Percentiles rank a stretch among this genome's conserved stretches.
Evolutionary conservation across 2,113 vertebrate species (phyloP).

Genomic region (Vulpes vulpes): DNA sequence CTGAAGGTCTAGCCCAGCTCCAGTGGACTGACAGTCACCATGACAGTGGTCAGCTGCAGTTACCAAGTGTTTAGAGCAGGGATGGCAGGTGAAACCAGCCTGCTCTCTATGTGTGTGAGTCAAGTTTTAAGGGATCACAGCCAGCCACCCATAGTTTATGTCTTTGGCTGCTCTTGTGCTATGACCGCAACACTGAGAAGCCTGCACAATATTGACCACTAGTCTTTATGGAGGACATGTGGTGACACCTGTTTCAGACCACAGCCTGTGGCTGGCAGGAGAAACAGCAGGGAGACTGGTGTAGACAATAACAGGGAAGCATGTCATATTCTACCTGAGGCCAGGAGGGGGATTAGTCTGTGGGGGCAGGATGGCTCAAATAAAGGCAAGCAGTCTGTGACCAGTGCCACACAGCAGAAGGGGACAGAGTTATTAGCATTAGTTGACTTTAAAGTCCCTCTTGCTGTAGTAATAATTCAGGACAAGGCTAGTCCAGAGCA

Average conservation of each 20-base stretch:
- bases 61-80: not conserved
- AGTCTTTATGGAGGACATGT: not conserved
- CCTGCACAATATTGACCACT: not conserved
- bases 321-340: not conserved
- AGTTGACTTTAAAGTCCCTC: not conserved
- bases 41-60: not conserved
- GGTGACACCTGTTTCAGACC: not conserved
- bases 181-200: not conserved
- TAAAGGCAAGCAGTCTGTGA: not conserved
- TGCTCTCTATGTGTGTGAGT: not conserved
- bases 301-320: fast-evolving
- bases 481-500: not conserved
- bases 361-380: not conserved
- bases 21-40: not conserved
- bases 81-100: not conserved
- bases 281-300: not conserved
- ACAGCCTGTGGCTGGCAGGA: not conserved
- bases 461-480: not conserved
- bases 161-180: not conserved
- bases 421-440: not conserved
- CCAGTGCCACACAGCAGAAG: not conserved
- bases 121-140: not conserved
- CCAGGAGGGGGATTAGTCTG: not conserved
- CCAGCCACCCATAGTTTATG: not conserved
- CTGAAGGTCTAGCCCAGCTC: not conserved